These are phyloP conservation scores for Margarornis squamiger DNA, from an alignment of 2,797 vertebrate species.

Conservation along the genomic window DNA sequence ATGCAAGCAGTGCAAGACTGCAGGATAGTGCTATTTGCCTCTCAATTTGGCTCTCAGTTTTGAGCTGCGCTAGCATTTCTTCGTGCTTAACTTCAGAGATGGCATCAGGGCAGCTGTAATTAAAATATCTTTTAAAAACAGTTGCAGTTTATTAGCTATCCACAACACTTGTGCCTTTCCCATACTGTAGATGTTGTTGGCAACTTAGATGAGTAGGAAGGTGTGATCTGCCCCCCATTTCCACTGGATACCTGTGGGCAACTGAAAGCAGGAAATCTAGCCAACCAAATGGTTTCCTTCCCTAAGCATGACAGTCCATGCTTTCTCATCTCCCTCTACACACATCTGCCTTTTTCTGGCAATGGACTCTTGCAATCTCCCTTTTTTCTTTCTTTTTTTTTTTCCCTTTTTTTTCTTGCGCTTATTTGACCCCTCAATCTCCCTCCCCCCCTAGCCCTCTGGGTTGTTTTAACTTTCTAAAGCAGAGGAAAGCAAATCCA, in stretches of 20 bases:
- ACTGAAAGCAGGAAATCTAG: neutral
- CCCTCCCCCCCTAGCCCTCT: neutral
- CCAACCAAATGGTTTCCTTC: neutral
- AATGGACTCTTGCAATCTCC: neutral
- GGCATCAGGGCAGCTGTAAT: neutral
- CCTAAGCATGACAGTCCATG: neutral
- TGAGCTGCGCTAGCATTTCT: neutral
- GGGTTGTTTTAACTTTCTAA: neutral
- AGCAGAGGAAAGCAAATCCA: neutral
- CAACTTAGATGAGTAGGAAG: neutral
- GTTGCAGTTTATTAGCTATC: neutral
- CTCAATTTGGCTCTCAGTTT: neutral
- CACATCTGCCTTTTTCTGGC: neutral
- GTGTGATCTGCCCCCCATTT: neutral
- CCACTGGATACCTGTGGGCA: neutral
- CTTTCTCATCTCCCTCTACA: neutral
- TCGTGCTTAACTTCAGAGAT: neutral
- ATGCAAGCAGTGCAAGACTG: neutral
- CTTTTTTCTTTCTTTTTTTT: neutral
- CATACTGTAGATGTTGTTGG: neutral
- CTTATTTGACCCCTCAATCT: neutral
- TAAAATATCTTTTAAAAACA: neutral
- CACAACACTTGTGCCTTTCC: neutral
- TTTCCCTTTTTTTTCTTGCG: neutral
- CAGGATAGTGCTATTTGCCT: neutral